Conservation (phyloP, 37 sponge, comb jelly and placozoan genomes). For the Sycon ciliatum region DNA sequence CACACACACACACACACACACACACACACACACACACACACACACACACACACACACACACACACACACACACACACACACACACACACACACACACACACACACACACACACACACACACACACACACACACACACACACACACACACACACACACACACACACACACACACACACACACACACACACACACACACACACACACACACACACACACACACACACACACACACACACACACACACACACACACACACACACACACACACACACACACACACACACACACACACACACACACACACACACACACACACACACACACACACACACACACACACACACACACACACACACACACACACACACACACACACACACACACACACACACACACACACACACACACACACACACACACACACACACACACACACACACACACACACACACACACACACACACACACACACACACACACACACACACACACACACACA, state of each 20-base stretch:
- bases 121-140: conserved; percentile 5
- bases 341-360: conserved; percentile 5
- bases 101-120: conserved; percentile 5
- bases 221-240: conserved; percentile 5
- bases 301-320: conserved; percentile 5
- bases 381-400: conserved; percentile 5
- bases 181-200: conserved; percentile 5
- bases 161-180: conserved; percentile 5
- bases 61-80: conserved; percentile 5
- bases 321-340: conserved; percentile 5
- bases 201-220: conserved; percentile 5
- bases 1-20: conserved; percentile 5
- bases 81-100: conserved; percentile 5
- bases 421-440: conserved; percentile 5
- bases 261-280: conserved; percentile 5
- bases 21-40: conserved; percentile 5
- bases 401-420: conserved; percentile 5
- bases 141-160: conserved; percentile 5
- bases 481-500: conserved; percentile 5
- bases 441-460: conserved; percentile 5
- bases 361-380: conserved; percentile 5
- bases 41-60: conserved; percentile 5
- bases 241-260: conserved; percentile 5
- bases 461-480: conserved; percentile 5
- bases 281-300: conserved; percentile 5